Base-by-base conservation (phyloP, 37 sponge, comb jelly and placozoan genomes). In the Mnemiopsis leidyi region DNA sequence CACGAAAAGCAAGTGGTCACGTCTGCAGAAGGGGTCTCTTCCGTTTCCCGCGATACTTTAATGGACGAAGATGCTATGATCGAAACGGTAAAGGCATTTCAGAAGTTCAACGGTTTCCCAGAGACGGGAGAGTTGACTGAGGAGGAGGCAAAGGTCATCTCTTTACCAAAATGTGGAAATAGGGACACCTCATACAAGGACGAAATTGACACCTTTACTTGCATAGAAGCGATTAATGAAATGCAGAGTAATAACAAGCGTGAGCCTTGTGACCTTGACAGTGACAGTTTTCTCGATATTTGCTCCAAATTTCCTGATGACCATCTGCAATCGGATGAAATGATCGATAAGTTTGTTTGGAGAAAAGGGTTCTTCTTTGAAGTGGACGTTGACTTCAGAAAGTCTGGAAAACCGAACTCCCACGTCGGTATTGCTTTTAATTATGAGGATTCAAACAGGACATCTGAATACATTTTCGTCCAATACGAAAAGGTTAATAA, bases 51-150 rank as follows among this genome's bases (percentile, higher is more conserved):
- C 1, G 32, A 26, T 34, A 18, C 18, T 34, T 5, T 48, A 18
- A 36, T 77, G 36, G 79, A 77, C 36, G 79, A 77, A 20, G 32
- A 77, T 34, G 79, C 79, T 9, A 77, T 77, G 79, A 32, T 77
- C 16, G 79, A 77, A 20, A 77, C 79, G 32, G 32, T 77, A 33
- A 31, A 34, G 35, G 79, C 79, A 34, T 77, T 77, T 20, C 79
- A 77, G 18, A 26, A 32, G 33, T 77, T 77, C 33, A 34, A 34
- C 79, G 79, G 35, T 13, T 77, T 31, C 36, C 79, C 79, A 34
- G 79, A 77, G 79, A 77, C 79, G 16, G 79, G 79, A 34, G 34
- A 32, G 32, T 36, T 77, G 36, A 77, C 79, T 0, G 79, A 77
- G 36, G 33, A 77, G 18, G 36, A 77, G 79, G 1, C 35, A 16